Evolutionary conservation across 2,113 vertebrate genomes (phyloP), one percentile per base, ranked within the genome.

Genomic region (Picathartes gymnocephalus): DNA sequence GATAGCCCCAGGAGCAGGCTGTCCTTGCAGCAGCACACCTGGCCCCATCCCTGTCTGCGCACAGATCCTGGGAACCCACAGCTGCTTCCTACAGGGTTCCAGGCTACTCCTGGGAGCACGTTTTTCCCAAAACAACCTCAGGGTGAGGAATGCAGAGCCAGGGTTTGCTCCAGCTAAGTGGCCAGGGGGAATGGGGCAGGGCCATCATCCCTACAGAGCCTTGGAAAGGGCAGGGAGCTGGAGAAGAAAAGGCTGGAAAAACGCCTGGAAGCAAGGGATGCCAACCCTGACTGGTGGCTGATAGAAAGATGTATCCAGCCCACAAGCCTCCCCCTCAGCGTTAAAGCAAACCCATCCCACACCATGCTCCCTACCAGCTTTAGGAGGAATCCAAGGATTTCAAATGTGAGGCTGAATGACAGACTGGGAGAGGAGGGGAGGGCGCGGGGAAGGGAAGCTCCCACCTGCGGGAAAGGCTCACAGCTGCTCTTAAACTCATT

Each of bases 291-390:
- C 37, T 51, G 82, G 44, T 3, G 33, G 53, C 47, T 69, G 76
- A 65, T 44, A 28, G 0, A 35, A 76, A 82, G 92, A 53, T 44
- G 60, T 0, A 79, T 12, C 53, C 83, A 79, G 48, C 65, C 88
- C 4, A 53, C 81, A 15, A 54, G 3, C 60, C 61, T 74, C 69
- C 69, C 23, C 28, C 72, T 84, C 65, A 51, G 57, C 5, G 0
- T 37, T 47, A 51, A 48, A 71, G 69, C 65, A 76, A 82, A 93
- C 7, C 74, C 70, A 44, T 45, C 93, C 90, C 85, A 82, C 56
- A 7, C 24, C 79, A 45, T 0, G 20, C 81, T 85, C 51, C 31
- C 60, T 33, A 17, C 3, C 47, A n/a, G 45, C 54, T 54, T 13
- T 3, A 40, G 71, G 71, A 88, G 68, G 57, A 44, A 81, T 19